Percentiles rank a stretch among this genome's conserved stretches.
phyloP scores from a whole-genome alignment of 1,140 invertebrate genomes.

The Callitettix versicolor region DNA sequence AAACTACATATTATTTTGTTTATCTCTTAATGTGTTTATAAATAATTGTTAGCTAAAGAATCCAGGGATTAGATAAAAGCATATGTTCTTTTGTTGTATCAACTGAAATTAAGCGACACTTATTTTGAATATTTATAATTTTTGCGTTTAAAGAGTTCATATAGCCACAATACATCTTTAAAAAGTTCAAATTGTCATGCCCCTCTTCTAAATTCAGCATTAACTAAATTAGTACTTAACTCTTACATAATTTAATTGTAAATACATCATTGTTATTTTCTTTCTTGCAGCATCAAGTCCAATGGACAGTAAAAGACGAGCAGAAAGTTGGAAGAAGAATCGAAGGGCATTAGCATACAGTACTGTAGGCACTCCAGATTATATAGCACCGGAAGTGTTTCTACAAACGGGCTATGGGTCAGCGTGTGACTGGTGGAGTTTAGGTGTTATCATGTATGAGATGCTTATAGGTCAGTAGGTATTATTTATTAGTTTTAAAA shows the following conservation, averaged over 20 bases:
- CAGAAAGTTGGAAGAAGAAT: constrained; percentile 97
- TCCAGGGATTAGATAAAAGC: too few relatives aligned
- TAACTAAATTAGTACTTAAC: not conserved
- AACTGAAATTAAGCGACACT: too few relatives aligned
- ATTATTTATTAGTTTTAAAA: not conserved
- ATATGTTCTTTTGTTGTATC: too few relatives aligned
- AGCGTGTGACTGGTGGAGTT: constrained; percentile 98
- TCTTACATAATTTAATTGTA: not conserved
- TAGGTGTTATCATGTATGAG: constrained; percentile 99
- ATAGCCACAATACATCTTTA: too few relatives aligned
- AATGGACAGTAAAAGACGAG: constrained; percentile 90
- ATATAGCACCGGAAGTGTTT: constrained; percentile 98
- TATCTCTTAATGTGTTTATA: too few relatives aligned
- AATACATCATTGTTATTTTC: not conserved
- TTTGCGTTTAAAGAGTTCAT: too few relatives aligned
- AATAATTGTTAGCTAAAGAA: too few relatives aligned
- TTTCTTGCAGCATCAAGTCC: constrained; percentile 52
- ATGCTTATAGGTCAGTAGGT: constrained; percentile 84
- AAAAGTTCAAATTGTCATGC: too few relatives aligned
- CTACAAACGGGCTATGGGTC: constrained; percentile 95
- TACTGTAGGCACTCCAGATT: constrained; percentile 98
- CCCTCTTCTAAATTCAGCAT: too few relatives aligned
- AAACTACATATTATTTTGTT: too few relatives aligned
- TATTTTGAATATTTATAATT: too few relatives aligned
- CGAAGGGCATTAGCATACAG: constrained; percentile 85